Percentiles rank a stretch among this genome's conserved stretches.
Evolutionary conservation across 2,888 invertebrate species (phyloP).

Genomic region (Leucozona laternaria): DNA sequence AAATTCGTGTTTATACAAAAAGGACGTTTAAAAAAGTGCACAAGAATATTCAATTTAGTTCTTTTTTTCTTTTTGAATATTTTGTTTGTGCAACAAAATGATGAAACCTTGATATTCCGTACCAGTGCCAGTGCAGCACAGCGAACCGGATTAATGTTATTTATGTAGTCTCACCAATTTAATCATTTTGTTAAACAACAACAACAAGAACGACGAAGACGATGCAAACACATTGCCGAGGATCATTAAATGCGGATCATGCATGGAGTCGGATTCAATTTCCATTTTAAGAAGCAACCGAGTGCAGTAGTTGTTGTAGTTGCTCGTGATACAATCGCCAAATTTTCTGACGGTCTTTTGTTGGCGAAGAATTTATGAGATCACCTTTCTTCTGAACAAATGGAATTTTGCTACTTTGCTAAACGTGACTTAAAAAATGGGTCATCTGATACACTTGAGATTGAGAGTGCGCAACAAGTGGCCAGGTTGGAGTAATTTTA

Average conservation of each 20-base stretch:
- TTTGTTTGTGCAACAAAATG: conserved; percentile 19
- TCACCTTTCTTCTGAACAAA: conserved; percentile 20
- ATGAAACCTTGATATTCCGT: conserved; percentile 28
- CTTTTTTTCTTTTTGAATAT: neutral
- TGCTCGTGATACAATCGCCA: conserved; percentile 22
- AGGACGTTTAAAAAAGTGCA: conserved; percentile 26
- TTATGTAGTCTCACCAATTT: conserved; percentile 55
- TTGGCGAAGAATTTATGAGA: conserved; percentile 26
- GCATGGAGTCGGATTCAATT: conserved; percentile 34
- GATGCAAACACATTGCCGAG: conserved; percentile 12
- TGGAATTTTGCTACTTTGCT: conserved; percentile 8
- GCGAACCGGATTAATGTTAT: conserved; percentile 40
- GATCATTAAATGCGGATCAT: conserved; percentile 54
- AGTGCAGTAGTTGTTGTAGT: neutral
- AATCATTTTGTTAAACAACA: conserved; percentile 28
- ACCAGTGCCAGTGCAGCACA: neutral
- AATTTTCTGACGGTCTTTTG: conserved; percentile 4
- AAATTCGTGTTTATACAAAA: conserved; percentile 1
- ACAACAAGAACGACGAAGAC: neutral
- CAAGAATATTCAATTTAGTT: neutral
- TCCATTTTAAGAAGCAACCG: conserved; percentile 21
- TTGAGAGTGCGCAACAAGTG: conserved; percentile 31
- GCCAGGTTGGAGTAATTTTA: neutral
- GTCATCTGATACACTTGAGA: conserved; percentile 25
- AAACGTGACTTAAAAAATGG: conserved; percentile 28